Base-by-base conservation (phyloP, 2,888 invertebrate genomes). In the Argynnis bischoffii region DNA sequence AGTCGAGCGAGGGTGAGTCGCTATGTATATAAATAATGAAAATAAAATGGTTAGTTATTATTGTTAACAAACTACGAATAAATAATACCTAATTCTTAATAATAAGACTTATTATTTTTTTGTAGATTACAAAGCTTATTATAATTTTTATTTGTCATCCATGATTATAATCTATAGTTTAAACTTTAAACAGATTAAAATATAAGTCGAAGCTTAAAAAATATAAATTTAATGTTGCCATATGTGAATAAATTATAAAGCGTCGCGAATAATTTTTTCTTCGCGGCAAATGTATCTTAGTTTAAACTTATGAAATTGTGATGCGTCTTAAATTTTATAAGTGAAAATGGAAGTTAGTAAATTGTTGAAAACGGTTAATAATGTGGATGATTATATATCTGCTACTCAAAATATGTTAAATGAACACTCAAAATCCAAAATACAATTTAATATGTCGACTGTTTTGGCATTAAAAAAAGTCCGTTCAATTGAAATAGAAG, bases 401-500 rank as follows among this genome's bases (percentile, higher is more conserved):
- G 67, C 77, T 53, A 84, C 87, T 31, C 80, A 85, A 70, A 78
- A 84, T 66, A 69, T 83, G 16, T 48, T 70, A 8, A 75, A 73
- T 26, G 79, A 79, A 70, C 75, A 71, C 69, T 75, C 77, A 73
- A 75, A 76, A 48, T 69, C 74, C 21, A 83, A 78, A 80, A 76
- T 86, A 54, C 76, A 78, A 69, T 76, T 88, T 51, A 88, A 87
- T 65, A 82, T 85, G 78, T 79, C 87, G 6, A 82, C 83, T 50
- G 78, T 88, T 69, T 75, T 85, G 18, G 77, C 80, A 21, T 73
- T 90, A 67, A 89, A 87, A 72, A 87, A 87, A 76, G 78, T 86
- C 69, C 79, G 80, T 56, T 81, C 80, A 18, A 71, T 84, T 41
- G 90, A 91, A 83, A 78, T 90, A 47, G 87, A 89, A 78, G 90